Conservation (phyloP, 2,113 vertebrate genomes). For the Semicossyphus pulcher region DNA sequence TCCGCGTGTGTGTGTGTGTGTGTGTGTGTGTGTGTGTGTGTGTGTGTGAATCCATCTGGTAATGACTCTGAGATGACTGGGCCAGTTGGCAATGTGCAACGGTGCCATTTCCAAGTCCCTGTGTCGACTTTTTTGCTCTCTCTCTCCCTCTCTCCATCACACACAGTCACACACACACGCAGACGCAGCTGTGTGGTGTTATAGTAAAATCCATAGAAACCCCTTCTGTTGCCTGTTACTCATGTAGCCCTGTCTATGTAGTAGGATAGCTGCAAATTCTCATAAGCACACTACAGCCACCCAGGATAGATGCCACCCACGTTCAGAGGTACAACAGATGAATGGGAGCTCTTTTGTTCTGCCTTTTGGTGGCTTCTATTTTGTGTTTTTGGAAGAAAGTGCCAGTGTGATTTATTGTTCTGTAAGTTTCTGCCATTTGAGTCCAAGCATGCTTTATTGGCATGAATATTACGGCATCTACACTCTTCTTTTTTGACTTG, state of each 20-base stretch:
- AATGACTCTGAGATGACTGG: conserved; percentile 64
- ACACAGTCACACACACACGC: conserved; percentile 12
- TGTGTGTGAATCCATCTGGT: conserved; percentile 70
- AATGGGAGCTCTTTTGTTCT: conserved; percentile 34
- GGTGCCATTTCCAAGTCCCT: conserved; percentile 65
- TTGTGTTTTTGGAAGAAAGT: background rate
- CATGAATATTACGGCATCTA: background rate
- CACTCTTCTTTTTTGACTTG: background rate
- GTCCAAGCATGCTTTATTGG: background rate
- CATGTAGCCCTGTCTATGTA: conserved; percentile 7
- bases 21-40: conserved; percentile 23
- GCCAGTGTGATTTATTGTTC: background rate
- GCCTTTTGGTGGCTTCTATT: conserved; percentile 9
- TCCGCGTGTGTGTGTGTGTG: conserved; percentile 10
- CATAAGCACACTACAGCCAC: conserved; percentile 22
- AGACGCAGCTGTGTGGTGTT: conserved; percentile 28
- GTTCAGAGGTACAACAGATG: conserved; percentile 32
- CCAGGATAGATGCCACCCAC: conserved; percentile 47
- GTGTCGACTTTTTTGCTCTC: conserved; percentile 53
- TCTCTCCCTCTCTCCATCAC: conserved; percentile 14
- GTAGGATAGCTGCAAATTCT: conserved; percentile 23
- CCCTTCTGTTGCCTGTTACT: conserved; percentile 27
- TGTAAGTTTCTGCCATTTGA: background rate
- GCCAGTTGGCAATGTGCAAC: conserved; percentile 68
- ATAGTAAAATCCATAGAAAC: conserved; percentile 44